phyloP scores from a whole-genome alignment of 1,140 invertebrate genomes.

The Cotesia glomerata region DNA sequence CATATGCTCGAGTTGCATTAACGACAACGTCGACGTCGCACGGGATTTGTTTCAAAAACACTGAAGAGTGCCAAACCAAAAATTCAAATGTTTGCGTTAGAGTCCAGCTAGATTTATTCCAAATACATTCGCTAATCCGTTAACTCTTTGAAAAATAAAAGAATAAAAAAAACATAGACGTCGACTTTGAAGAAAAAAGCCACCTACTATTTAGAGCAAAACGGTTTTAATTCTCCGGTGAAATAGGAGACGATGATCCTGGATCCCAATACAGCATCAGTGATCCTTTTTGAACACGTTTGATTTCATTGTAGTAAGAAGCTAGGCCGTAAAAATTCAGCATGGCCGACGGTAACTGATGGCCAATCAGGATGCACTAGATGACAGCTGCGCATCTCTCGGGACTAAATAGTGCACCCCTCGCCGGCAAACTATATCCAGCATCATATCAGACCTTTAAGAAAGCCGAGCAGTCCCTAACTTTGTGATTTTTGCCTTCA shows the following conservation, averaged over 20 bases:
- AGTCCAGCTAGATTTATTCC: neutral
- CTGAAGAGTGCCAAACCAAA: constrained; percentile 19
- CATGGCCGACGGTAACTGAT: constrained; percentile 49
- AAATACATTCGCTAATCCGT: no score
- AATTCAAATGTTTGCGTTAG: neutral
- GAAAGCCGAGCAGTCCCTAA: constrained; percentile 50
- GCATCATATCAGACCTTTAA: constrained; percentile 19
- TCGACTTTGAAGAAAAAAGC: no score
- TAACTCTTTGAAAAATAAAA: no score
- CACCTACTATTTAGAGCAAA: no score
- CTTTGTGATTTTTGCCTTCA: constrained; percentile 65
- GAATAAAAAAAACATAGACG: no score
- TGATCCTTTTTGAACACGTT: constrained; percentile 15
- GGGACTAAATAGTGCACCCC: constrained; percentile 28
- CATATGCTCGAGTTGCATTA: constrained; percentile 41
- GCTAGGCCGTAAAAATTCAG: constrained; percentile 59
- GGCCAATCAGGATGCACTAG: constrained; percentile 51
- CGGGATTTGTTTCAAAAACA: constrained; percentile 57
- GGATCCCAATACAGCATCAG: no score
- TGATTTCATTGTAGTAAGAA: constrained; percentile 50
- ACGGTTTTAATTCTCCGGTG: no score
- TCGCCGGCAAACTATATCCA: constrained; percentile 20
- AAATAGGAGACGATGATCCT: no score
- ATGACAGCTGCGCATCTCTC: constrained; percentile 61
- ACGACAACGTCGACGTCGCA: constrained; percentile 31